phyloP scores from a whole-genome alignment of 2,888 invertebrate genomes.

The Melanophora roralis region DNA sequence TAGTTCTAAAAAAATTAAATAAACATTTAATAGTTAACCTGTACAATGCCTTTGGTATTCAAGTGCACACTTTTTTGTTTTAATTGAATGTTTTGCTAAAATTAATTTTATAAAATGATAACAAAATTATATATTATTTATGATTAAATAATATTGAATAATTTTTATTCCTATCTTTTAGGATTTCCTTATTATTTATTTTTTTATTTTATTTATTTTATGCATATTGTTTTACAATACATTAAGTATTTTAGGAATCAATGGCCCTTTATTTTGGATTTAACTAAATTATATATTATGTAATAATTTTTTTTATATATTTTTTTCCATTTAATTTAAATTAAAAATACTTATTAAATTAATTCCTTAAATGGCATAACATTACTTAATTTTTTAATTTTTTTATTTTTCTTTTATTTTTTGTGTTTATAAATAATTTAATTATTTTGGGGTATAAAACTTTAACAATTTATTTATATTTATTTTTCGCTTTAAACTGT shows the following conservation, averaged over 20 bases:
- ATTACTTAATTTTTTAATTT: constrained; percentile 41
- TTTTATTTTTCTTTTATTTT: constrained; percentile 23
- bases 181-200: constrained; percentile 1
- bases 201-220: constrained; percentile 13
- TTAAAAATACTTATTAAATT: constrained; percentile 44
- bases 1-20: too few species aligned
- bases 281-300: constrained; percentile 40
- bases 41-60: too few species aligned
- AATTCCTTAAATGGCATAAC: constrained; percentile 61
- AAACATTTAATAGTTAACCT: too few species aligned
- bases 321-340: background rate
- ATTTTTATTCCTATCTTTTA: background rate
- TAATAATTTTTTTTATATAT: background rate
- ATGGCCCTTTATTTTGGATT: constrained; percentile 64
- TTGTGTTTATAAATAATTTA: constrained; percentile 42
- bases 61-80: too few species aligned
- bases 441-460: constrained; percentile 54
- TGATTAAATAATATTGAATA: constrained; percentile 27
- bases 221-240: constrained; percentile 54
- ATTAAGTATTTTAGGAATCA: constrained; percentile 69
- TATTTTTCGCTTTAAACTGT: constrained; percentile 39
- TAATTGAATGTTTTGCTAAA: too few species aligned
- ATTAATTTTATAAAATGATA: too few species aligned
- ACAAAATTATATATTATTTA: constrained; percentile 32
- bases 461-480: constrained; percentile 52